Percentiles rank a stretch among this genome's conserved stretches.
Conservation (phyloP, 1,140 invertebrate species). For the Brachionus sp. region DNA sequence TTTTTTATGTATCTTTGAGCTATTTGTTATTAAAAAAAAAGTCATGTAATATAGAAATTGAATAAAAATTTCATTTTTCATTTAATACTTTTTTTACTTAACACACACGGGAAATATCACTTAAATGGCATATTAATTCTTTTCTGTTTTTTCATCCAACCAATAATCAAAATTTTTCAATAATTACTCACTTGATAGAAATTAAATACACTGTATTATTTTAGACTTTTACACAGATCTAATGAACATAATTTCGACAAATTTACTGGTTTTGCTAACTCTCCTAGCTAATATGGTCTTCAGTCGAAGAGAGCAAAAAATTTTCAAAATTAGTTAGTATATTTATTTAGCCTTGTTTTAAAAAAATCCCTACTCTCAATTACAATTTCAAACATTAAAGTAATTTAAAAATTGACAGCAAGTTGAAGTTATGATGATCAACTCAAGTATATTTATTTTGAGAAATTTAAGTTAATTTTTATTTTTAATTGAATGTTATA, state of each 20-base stretch:
- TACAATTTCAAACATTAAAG: too few species aligned
- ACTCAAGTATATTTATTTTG: too few species aligned
- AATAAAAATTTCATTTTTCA: not conserved
- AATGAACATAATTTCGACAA: not conserved
- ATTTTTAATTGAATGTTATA: too few species aligned
- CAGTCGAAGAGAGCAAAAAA: not conserved
- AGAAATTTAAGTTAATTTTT: too few species aligned
- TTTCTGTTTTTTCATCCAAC: not conserved
- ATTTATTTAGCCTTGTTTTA: not conserved
- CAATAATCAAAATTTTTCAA: not conserved
- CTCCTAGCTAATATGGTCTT: not conserved
- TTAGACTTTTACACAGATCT: not conserved
- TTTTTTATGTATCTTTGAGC: not conserved
- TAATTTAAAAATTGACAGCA: too few species aligned
- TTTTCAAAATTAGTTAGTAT: constrained; percentile 12
- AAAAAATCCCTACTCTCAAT: too few species aligned
- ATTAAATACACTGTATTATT: not conserved
- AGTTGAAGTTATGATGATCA: too few species aligned
- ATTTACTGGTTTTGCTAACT: not conserved
- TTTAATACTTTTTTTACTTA: not conserved
- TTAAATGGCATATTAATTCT: constrained; percentile 12
- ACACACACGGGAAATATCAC: constrained; percentile 37
- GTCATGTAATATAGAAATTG: not conserved
- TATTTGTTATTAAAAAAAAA: not conserved
- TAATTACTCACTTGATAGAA: not conserved